phyloP scores from a whole-genome alignment of 2,113 vertebrate genomes.

The Cyrtonyx montezumae region DNA sequence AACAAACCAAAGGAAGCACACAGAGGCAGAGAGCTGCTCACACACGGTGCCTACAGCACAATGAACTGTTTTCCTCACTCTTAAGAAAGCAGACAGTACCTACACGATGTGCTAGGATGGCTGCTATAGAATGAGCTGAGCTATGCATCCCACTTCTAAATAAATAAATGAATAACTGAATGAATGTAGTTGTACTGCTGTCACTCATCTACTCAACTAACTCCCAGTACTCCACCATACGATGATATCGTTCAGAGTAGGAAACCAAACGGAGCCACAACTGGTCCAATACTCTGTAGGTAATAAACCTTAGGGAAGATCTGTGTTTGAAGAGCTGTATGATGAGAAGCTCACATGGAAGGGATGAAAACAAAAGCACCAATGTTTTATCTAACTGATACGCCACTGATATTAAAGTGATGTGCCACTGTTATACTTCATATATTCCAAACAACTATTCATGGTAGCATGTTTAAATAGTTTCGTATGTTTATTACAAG shows the following conservation, averaged over 20 bases:
- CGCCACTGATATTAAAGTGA: neutral
- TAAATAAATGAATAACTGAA: accelerated
- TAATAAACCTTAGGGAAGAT: neutral
- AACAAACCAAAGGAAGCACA: slow-evolving; percentile 1
- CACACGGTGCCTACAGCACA: neutral
- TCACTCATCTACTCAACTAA: neutral
- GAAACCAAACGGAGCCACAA: neutral
- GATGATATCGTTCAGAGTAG: neutral
- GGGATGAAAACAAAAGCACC: neutral
- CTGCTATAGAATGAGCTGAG: neutral
- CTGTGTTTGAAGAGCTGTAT: neutral
- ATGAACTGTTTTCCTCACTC: neutral
- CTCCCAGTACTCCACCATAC: neutral
- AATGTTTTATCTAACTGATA: neutral
- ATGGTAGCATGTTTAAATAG: neutral
- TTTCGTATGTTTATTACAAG: accelerated
- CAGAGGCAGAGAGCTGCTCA: slow-evolving; percentile 21
- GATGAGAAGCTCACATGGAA: neutral
- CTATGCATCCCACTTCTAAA: neutral
- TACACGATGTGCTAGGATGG: neutral
- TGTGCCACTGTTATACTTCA: neutral
- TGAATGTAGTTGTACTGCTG: neutral
- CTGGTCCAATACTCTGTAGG: neutral
- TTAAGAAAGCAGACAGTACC: neutral
- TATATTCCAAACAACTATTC: neutral